A percentile compares a stretch with the other conserved stretches of the same genome.
Evolutionary conservation across 2,113 vertebrate genomes (phyloP).

Genomic region (Gnathonemus longibarbis): DNA sequence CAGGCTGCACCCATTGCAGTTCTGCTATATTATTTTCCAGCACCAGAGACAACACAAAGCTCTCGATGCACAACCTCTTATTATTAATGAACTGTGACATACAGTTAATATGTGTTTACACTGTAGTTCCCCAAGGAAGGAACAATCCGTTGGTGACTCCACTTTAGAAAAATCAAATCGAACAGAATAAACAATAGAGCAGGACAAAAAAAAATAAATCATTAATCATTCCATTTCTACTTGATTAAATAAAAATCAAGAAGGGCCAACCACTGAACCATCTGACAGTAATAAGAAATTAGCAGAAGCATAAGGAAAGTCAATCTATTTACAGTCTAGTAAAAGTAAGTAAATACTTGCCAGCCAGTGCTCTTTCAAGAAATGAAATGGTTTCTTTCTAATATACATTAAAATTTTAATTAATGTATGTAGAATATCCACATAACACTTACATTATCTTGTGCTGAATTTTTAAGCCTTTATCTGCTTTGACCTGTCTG

Average conservation of each 20-base stretch:
- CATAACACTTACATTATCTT: slow-evolving; percentile 2
- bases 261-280: slow-evolving; percentile 37
- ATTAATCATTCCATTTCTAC: slow-evolving; percentile 48
- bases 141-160: slow-evolving; percentile 17
- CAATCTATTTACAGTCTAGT: slow-evolving; percentile 45
- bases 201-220: slow-evolving; percentile 29
- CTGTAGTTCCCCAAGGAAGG: slow-evolving; percentile 28
- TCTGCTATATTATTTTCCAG: not conserved
- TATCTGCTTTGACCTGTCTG: no score
- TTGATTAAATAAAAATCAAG: slow-evolving; percentile 34
- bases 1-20: not conserved
- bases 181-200: slow-evolving; percentile 37
- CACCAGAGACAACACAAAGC: not conserved
- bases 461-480: not conserved
- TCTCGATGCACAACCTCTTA: not conserved
- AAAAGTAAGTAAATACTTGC: slow-evolving; percentile 38
- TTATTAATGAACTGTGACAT: slow-evolving; percentile 44
- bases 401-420: slow-evolving; percentile 29
- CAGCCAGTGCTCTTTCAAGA: not conserved
- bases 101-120: slow-evolving; percentile 41
- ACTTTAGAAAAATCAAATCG: slow-evolving; percentile 33
- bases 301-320: slow-evolving; percentile 30
- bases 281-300: slow-evolving; percentile 33
- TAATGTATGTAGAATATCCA: slow-evolving; percentile 40
- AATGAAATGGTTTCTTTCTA: slow-evolving; percentile 14